These are phyloP conservation scores for Anodontia alba DNA, from an alignment of 2,888 invertebrate genomes.

Conservation along the genomic window DNA sequence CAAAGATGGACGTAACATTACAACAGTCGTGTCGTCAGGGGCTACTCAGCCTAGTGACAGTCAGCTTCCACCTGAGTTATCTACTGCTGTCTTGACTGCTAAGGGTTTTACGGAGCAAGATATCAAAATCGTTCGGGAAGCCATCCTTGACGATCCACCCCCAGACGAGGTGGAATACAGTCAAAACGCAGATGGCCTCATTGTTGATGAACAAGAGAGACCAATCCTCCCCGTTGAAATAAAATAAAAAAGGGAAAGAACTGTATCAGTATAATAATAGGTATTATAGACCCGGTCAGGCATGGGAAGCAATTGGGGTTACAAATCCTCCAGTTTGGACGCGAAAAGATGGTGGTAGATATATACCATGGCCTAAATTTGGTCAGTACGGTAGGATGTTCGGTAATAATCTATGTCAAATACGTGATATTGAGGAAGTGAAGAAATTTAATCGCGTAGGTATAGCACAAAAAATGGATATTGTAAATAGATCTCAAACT, in stretches of 20 bases:
- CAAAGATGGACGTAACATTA: no score
- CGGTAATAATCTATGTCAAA: no score
- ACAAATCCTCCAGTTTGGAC: no score
- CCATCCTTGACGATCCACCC: not conserved
- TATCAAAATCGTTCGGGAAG: not conserved
- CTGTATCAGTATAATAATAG: not conserved
- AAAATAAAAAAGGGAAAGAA: not conserved
- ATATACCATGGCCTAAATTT: constrained; percentile 8
- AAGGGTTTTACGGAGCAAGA: not conserved
- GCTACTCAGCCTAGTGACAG: no score
- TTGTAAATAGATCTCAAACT: not conserved
- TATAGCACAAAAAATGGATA: not conserved
- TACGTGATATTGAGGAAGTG: not conserved
- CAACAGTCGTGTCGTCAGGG: no score
- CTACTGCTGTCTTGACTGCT: no score
- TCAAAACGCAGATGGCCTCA: not conserved
- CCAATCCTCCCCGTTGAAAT: not conserved
- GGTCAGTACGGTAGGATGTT: not conserved
- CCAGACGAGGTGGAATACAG: not conserved
- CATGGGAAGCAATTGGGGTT: not conserved
- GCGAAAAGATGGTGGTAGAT: no score
- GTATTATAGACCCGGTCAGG: not conserved
- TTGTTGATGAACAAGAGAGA: not conserved
- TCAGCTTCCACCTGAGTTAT: no score
- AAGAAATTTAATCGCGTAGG: not conserved